Evolutionary conservation across 2,888 invertebrate genomes (phyloP), one percentile per base, ranked within the genome.

Genomic region (Aricia artaxerxes): DNA sequence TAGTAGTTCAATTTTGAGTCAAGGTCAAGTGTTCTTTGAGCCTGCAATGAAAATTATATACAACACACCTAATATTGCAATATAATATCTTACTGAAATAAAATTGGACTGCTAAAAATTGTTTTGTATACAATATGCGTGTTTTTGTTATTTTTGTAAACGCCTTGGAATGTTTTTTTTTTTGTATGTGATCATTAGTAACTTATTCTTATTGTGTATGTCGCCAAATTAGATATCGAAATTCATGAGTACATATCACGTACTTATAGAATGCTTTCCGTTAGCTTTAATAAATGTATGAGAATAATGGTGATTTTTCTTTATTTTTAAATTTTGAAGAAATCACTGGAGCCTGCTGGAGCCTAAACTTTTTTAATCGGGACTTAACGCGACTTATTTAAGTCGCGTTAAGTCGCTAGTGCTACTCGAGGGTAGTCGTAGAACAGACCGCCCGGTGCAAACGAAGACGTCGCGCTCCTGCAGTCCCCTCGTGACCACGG

Each of bases 271-370:
- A 91, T 91, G 88, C 91, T 91, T 89, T 89, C 89, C 88, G 84
- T 86, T 88, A 85, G 83, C 86, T 89, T 87, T 88, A 90, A 91
- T 90, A 90, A 90, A 88, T 81, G 79, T 83, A 86, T 88, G 86
- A 90, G 88, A 90, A 35, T 69, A 35, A 35, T 82, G 84, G 88
- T 80, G 72, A 72, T 73, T 79, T 73, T 75, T 81, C 60, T 80
- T 82, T 79, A 64, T 79, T 80, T 78, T 64, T 7, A 49, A 13
- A 72, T 57, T 16, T 16, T 57, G 49, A 49, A 49, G 49, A 49
- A 49, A 9, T 49, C 40, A 24, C 24, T 24, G 24, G 24, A 24
- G 24, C 24, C 24, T 24, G 24, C 24, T 24, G 24, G 24, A 24
- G 24, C 24, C 24, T 24, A 24, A 24, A 24, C 24, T 24, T 24